A percentile compares a stretch with the other conserved stretches of the same genome.
Evolutionary conservation across 2,113 vertebrate genomes (phyloP).

Genomic region (Glaucomys volans): DNA sequence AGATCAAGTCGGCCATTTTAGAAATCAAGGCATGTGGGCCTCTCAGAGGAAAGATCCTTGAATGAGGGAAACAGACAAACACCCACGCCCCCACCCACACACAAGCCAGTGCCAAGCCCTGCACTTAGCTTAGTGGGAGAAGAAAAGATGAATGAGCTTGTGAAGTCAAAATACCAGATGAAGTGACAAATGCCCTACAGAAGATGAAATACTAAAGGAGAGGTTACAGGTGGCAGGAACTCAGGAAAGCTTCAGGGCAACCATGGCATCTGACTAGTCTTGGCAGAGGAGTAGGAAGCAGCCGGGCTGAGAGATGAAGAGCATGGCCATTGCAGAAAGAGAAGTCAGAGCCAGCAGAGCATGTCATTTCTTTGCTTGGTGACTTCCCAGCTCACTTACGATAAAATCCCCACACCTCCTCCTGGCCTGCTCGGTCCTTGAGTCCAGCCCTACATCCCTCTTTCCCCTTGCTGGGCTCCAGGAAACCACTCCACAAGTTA

Average conservation of each 20-base stretch:
- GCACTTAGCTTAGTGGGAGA: neutral
- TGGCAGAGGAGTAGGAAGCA: neutral
- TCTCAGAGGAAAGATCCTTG: neutral
- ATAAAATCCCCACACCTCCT: constrained; percentile 4
- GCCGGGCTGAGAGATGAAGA: neutral
- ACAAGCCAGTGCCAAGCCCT: neutral
- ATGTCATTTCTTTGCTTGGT: neutral
- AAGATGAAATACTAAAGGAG: neutral
- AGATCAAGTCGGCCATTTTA: constrained; percentile 68
- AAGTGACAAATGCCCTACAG: neutral
- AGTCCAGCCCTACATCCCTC: neutral
- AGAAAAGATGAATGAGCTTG: neutral
- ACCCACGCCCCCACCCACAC: neutral
- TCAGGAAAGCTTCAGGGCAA: neutral
- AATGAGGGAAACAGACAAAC: constrained; percentile 20
- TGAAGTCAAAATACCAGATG: neutral
- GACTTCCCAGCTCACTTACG: neutral
- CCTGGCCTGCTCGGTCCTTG: neutral
- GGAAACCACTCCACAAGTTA: neutral
- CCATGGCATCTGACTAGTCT: neutral
- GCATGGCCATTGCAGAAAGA: neutral
- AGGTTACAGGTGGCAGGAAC: constrained; percentile 67
- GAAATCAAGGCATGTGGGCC: constrained; percentile 50
- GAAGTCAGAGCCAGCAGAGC: neutral
- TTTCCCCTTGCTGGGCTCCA: neutral